Percentiles rank a stretch among this genome's conserved stretches.
Evolutionary conservation across 2,888 invertebrate genomes (phyloP).

Genomic region (Unio pictorum): DNA sequence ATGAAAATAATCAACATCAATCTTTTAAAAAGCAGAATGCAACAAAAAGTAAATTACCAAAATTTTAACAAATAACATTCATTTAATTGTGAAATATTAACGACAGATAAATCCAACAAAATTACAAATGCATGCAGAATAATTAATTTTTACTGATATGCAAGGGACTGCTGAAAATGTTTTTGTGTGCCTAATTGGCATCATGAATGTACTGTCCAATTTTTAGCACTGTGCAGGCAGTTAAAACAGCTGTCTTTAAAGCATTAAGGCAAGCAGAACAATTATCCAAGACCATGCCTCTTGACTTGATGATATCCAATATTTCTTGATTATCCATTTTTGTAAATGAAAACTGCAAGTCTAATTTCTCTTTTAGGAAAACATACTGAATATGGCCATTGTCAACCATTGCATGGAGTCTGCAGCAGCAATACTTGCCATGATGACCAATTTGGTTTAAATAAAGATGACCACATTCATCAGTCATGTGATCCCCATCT

Average conservation of each 20-base stretch:
- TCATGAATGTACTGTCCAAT: constrained; percentile 32
- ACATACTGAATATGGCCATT: not conserved
- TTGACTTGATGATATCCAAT: constrained; percentile 4
- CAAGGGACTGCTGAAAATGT: not conserved
- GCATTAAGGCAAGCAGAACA: constrained; percentile 38
- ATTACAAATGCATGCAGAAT: too few relatives aligned
- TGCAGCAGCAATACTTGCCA: constrained; percentile 9
- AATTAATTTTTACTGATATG: not conserved
- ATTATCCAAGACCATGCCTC: constrained; percentile 37
- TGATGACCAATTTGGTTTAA: constrained; percentile 4
- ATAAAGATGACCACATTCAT: constrained; percentile 19
- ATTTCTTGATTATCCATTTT: too few relatives aligned
- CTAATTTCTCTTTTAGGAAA: not conserved
- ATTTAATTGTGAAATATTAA: too few relatives aligned
- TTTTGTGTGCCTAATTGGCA: constrained; percentile 1
- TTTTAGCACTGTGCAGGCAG: constrained; percentile 48
- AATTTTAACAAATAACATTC: too few relatives aligned
- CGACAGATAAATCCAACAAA: too few relatives aligned
- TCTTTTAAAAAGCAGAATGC: too few relatives aligned
- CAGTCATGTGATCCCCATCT: constrained; percentile 12
- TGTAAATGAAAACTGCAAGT: too few relatives aligned
- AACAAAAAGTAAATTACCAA: too few relatives aligned
- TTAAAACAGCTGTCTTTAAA: constrained; percentile 44
- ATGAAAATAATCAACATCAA: too few relatives aligned
- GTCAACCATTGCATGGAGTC: not conserved